These are phyloP conservation scores for Oscheius sp. DNA, from an alignment of 2,888 invertebrate genomes.

Conservation along the genomic window DNA sequence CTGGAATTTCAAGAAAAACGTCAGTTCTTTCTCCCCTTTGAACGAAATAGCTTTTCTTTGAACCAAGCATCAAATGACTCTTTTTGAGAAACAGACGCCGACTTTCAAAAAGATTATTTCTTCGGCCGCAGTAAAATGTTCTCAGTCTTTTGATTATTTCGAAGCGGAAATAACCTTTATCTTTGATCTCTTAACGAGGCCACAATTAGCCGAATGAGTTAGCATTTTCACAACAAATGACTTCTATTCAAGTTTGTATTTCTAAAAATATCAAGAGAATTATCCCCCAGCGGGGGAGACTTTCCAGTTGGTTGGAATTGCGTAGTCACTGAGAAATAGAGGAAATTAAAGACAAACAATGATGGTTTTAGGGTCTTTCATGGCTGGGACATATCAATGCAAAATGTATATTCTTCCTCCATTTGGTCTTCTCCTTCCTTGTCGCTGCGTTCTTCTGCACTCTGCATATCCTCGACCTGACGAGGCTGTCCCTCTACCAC, in stretches of 20 bases:
- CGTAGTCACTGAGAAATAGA: not conserved
- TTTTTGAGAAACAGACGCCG: too few species aligned
- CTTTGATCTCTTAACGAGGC: not conserved
- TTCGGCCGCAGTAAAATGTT: not conserved
- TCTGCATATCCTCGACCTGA: not conserved
- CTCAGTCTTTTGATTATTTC: not conserved
- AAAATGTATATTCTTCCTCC: not conserved
- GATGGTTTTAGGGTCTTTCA: not conserved
- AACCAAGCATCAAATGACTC: not conserved
- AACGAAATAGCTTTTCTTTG: not conserved
- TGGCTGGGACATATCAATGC: constrained; percentile 18
- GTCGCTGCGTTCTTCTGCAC: constrained; percentile 5
- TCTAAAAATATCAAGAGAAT: too few species aligned
- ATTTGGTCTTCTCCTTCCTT: not conserved
- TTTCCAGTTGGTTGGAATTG: too few species aligned
- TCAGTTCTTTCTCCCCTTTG: not conserved
- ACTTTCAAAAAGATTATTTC: too few species aligned
- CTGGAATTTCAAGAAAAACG: constrained; percentile 12
- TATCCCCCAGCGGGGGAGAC: too few species aligned
- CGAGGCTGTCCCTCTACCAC: not conserved
- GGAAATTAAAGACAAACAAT: not conserved
- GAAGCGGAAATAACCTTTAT: not conserved
- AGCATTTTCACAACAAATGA: too few species aligned
- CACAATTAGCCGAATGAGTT: too few species aligned
- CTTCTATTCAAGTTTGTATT: too few species aligned